Evolutionary conservation across 1,140 invertebrate genomes (phyloP).

Genomic region (Pentalonia nigronervosa): DNA sequence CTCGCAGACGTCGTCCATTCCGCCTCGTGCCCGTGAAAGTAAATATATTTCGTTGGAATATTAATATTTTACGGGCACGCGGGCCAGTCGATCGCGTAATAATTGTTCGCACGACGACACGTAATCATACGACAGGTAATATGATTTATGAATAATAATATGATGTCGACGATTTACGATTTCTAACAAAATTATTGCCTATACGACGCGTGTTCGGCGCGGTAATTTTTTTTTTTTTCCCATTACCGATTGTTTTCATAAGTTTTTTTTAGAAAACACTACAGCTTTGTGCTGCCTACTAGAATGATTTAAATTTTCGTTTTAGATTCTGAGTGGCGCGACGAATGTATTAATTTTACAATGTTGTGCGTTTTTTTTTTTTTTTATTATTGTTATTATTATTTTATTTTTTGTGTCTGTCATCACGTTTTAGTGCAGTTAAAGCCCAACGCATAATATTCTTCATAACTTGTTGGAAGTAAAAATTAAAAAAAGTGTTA

Average conservation of each 20-base stretch:
- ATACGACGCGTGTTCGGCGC: too few species aligned
- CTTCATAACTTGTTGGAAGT: too few species aligned
- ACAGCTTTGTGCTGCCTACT: not conserved
- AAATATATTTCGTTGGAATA: too few species aligned
- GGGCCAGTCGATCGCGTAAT: not conserved
- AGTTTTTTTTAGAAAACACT: not conserved
- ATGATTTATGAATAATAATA: not conserved
- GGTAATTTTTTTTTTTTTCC: not conserved
- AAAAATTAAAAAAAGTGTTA: too few species aligned
- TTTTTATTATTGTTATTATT: too few species aligned
- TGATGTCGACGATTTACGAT: not conserved
- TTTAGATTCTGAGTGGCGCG: too few species aligned
- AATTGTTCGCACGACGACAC: not conserved
- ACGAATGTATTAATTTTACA: too few species aligned
- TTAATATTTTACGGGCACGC: not conserved
- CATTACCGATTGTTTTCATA: not conserved
- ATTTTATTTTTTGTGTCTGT: too few species aligned
- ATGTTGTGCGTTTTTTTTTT: too few species aligned
- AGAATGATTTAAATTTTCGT: not conserved
- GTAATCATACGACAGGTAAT: not conserved
- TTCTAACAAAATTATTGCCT: not conserved
- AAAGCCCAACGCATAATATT: too few species aligned
- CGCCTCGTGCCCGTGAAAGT: too few species aligned
- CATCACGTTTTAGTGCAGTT: too few species aligned
- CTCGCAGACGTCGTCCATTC: not conserved